These are phyloP conservation scores for Sitobion miscanthi DNA, from an alignment of 1,140 invertebrate species.

Conservation along the genomic window DNA sequence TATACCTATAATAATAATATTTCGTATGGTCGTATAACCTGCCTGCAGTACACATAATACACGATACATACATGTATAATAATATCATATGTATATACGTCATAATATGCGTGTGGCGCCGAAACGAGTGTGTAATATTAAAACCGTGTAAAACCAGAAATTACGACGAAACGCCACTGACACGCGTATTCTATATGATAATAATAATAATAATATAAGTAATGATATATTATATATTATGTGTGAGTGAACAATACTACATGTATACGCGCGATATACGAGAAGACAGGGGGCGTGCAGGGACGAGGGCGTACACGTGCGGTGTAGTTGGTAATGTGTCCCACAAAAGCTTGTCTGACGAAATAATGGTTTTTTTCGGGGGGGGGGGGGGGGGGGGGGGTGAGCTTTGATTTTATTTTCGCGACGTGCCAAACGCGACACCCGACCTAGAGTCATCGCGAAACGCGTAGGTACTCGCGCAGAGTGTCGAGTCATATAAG, in stretches of 20 bases:
- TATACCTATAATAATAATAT: background rate
- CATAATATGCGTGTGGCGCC: background rate
- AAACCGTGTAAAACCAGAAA: constrained; percentile 40
- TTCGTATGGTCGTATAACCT: background rate
- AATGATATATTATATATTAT: background rate
- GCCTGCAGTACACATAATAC: background rate
- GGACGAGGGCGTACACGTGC: background rate
- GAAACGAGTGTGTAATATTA: constrained; percentile 18
- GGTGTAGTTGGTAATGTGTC: background rate
- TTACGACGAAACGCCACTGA: constrained; percentile 27
- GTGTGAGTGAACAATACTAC: background rate
- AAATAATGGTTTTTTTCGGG: background rate
- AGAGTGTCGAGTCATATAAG: too few species aligned
- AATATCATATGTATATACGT: too few species aligned
- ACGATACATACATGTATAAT: background rate
- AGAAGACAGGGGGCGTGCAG: background rate
- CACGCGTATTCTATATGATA: background rate
- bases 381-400: too few species aligned
- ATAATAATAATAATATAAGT: background rate
- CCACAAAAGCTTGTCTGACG: background rate
- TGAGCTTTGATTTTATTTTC: background rate
- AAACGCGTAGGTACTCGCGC: background rate
- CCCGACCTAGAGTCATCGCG: background rate
- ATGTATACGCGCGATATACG: background rate
- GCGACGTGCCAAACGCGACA: background rate